Conservation (phyloP, 2,888 invertebrate genomes). For the Nipponacmea schrenckii region DNA sequence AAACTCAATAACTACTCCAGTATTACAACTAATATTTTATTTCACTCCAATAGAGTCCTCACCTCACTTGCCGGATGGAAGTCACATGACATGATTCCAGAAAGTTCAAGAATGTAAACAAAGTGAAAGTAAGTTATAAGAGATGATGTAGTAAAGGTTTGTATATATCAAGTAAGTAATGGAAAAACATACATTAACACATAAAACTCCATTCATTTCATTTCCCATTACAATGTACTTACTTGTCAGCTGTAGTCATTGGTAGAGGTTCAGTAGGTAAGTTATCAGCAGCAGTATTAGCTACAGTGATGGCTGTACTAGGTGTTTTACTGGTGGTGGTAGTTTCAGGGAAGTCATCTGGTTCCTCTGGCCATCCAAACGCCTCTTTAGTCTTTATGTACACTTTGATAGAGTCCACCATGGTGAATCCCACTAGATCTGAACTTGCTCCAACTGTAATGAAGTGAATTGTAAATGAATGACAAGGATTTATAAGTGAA, state of each 20-base stretch:
- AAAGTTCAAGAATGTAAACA: too few relatives aligned
- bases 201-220: too few relatives aligned
- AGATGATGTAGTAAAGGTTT: too few relatives aligned
- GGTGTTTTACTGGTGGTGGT: slow-evolving; percentile 30
- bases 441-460: slow-evolving; percentile 68
- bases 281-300: slow-evolving; percentile 36
- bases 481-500: too few relatives aligned
- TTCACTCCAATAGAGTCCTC: too few relatives aligned
- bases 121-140: too few relatives aligned
- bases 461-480: background rate
- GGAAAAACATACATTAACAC: too few relatives aligned
- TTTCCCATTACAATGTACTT: slow-evolving; percentile 15
- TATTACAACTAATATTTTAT: too few relatives aligned
- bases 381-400: slow-evolving; percentile 95
- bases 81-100: too few relatives aligned
- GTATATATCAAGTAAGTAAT: too few relatives aligned
- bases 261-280: slow-evolving; percentile 64
- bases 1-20: too few relatives aligned
- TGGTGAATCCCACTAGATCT: slow-evolving; percentile 82
- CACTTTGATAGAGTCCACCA: slow-evolving; percentile 93
- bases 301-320: slow-evolving; percentile 24
- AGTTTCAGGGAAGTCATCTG: slow-evolving; percentile 76
- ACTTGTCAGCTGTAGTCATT: slow-evolving; percentile 74
- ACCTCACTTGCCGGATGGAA: too few relatives aligned
- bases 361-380: slow-evolving; percentile 97